phyloP scores from a whole-genome alignment of 1,140 invertebrate genomes.

The Drosophila nannoptera region DNA sequence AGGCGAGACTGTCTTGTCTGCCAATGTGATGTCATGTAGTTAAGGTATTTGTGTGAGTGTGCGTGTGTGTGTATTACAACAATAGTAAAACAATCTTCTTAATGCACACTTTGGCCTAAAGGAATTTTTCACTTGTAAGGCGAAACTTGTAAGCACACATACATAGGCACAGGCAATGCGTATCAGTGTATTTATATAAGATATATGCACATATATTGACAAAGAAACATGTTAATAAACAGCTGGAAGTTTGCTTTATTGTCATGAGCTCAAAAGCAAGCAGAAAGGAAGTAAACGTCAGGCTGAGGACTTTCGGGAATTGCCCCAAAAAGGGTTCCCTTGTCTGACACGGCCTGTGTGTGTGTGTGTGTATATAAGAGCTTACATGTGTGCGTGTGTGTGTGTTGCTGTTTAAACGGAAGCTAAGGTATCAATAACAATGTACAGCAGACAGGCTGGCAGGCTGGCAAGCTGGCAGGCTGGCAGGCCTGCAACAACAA shows the following conservation, averaged over 20 bases:
- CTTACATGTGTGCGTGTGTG: constrained; percentile 1
- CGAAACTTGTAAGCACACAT: constrained; percentile 55
- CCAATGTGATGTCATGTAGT: constrained; percentile 60
- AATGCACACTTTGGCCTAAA: constrained; percentile 77
- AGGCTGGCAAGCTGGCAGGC: constrained; percentile 1
- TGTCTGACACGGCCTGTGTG: constrained; percentile 33
- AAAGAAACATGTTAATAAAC: constrained; percentile 77
- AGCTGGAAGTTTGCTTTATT: constrained; percentile 76
- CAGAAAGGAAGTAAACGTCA: constrained; percentile 41
- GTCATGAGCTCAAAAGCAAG: constrained; percentile 50
- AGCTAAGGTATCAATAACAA: constrained; percentile 74
- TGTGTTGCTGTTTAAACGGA: constrained; percentile 30
- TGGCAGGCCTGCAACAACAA: constrained; percentile 13
- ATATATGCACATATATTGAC: constrained; percentile 50
- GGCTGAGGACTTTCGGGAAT: constrained; percentile 52
- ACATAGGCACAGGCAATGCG: constrained; percentile 4
- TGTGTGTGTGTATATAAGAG: constrained; percentile 1
- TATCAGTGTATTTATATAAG: constrained; percentile 32
- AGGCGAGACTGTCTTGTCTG: constrained; percentile 46
- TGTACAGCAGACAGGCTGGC: constrained; percentile 44
- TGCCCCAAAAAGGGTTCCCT: constrained; percentile 64
- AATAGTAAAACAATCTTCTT: constrained; percentile 78
- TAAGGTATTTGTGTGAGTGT: constrained; percentile 49
- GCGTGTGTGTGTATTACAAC: constrained; percentile 64
- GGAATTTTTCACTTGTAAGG: constrained; percentile 76